Evolutionary conservation across 2,888 invertebrate genomes (phyloP).

Genomic region (Caradrina kadenii): DNA sequence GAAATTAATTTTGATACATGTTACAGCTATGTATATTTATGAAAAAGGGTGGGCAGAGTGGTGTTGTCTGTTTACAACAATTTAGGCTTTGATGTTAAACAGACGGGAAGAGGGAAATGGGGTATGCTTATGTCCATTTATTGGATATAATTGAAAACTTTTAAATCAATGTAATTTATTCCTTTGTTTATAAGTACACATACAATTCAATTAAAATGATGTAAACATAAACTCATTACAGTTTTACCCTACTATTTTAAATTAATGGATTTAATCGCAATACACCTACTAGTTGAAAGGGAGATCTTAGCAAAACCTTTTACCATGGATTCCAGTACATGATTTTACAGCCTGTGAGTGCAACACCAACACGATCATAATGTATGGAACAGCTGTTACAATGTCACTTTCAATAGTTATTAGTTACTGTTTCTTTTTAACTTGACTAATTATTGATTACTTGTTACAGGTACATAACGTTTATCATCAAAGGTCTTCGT

Average conservation of each 20-base stretch:
- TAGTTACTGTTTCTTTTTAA: background rate
- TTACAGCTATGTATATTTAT: constrained; percentile 11
- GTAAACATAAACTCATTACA: no score
- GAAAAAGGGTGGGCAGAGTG: constrained; percentile 10
- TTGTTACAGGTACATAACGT: constrained; percentile 50
- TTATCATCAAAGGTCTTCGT: background rate
- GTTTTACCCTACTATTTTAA: background rate
- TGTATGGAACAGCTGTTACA: no score
- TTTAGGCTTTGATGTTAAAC: constrained; percentile 11
- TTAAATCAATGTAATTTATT: background rate
- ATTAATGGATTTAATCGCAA: background rate
- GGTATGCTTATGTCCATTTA: constrained; percentile 3
- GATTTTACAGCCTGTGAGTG: no score
- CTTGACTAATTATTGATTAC: background rate
- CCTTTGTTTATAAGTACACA: no score
- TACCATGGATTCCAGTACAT: no score
- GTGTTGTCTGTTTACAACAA: background rate
- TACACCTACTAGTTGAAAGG: no score
- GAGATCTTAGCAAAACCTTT: no score
- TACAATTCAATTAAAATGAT: no score
- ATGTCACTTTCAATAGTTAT: no score
- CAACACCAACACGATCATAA: no score
- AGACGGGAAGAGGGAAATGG: background rate
- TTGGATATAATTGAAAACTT: background rate
- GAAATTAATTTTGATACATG: constrained; percentile 41